These are phyloP conservation scores for Chaenodraco wilsoni DNA, from an alignment of 2,797 vertebrate species.

Conservation along the genomic window DNA sequence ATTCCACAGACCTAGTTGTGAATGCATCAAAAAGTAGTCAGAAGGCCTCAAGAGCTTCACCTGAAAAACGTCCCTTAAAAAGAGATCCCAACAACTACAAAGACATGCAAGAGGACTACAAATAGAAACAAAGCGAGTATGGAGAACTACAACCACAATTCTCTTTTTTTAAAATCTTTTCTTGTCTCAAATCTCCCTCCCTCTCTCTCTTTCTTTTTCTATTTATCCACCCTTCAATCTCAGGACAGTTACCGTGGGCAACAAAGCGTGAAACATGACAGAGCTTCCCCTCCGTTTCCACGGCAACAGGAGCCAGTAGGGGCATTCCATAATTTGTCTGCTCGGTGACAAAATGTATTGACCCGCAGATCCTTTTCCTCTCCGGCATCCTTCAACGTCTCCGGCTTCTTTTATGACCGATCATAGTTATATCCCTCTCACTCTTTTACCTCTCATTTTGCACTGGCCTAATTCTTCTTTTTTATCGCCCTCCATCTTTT, in stretches of 20 bases:
- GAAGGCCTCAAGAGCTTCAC: too few relatives aligned
- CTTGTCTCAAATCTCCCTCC: background rate
- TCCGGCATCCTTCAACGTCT: background rate
- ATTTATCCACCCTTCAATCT: constrained; percentile 43
- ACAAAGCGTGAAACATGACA: constrained; percentile 60
- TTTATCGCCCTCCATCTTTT: background rate
- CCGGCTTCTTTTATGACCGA: background rate
- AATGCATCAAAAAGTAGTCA: too few relatives aligned
- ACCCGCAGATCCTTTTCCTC: constrained; percentile 40
- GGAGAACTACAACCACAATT: too few relatives aligned
- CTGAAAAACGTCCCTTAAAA: too few relatives aligned
- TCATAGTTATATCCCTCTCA: background rate
- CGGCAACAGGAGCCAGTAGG: constrained; percentile 45
- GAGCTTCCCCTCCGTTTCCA: constrained; percentile 60
- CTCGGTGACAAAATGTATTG: constrained; percentile 48
- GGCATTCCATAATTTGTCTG: constrained; percentile 52
- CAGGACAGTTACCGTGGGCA: constrained; percentile 60
- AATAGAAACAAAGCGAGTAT: too few relatives aligned
- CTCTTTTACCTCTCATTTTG: background rate
- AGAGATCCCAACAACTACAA: too few relatives aligned
- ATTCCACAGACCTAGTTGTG: too few relatives aligned
- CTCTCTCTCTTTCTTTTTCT: constrained; percentile 1
- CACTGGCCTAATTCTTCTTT: constrained; percentile 13
- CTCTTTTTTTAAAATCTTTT: background rate
- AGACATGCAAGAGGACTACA: too few relatives aligned